Evolutionary conservation across 1,140 invertebrate genomes (phyloP), one percentile per base, ranked within the genome.

Genomic region (silkworm (Bombyx mori)): DNA sequence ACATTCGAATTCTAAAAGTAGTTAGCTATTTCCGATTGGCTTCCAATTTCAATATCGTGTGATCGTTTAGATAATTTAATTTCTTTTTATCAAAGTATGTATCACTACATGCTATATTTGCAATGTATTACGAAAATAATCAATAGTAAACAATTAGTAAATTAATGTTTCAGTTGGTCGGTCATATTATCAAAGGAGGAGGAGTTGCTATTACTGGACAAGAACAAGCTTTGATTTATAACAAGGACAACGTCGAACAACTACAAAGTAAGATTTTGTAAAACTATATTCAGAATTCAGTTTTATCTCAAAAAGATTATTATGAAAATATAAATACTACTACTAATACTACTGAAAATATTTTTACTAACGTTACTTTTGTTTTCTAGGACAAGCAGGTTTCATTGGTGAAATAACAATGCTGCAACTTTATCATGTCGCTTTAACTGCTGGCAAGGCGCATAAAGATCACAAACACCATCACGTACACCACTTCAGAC

Each of bases 391-490:
- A 42, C 89, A 91, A 56, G 88, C 91, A 6, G 93, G 93, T 26
- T 85, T 94, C 47, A 81, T 94, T 22, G 94, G 94, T 8, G 94
- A 96, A 86, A 74, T 95, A 48, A 95, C 94, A 0, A 91, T 95
- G 89, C 72, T 96, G 0, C 93, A 95, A 73, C 75, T 96, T 1
- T 95, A 95, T 75, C 91, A 90, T 44, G 92, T 94, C 0, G 94
- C 94, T 0, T 76, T 95, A 45, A 93, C 92, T 1, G 94, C 94
- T 1, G 94, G 94, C 0, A 95, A 95, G 80, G 94, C 94, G 0
- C 94, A 95, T 74, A 92, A 91, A 55, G 93, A 95, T 70, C 94
- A 95, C 79, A 95, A 95, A 71, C 94, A 95, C 66, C 94, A 95
- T 71, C 94, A 95, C 70, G 94, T 90, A 0, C 93, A 95, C 69